Evolutionary conservation across 2,888 invertebrate species (phyloP).

Genomic region (Gortyna flavago): DNA sequence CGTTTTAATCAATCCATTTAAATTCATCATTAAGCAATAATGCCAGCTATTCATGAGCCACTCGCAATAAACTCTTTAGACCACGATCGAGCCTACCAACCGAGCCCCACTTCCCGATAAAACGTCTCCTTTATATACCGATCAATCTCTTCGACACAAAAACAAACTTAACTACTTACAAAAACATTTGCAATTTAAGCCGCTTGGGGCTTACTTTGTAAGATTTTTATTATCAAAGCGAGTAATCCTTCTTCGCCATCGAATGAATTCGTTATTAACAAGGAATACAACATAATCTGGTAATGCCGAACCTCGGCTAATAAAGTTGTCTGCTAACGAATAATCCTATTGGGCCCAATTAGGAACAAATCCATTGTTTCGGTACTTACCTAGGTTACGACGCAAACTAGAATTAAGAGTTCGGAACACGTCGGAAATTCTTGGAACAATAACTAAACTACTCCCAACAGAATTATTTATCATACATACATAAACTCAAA

Average conservation of each 20-base stretch:
- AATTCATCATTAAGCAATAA: neutral
- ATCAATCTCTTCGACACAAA: constrained; percentile 58
- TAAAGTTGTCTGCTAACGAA: constrained; percentile 72
- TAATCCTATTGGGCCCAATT: constrained; percentile 75
- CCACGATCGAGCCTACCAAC: constrained; percentile 13
- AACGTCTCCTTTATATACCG: constrained; percentile 35
- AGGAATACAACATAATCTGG: constrained; percentile 67
- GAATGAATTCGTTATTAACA: constrained; percentile 68
- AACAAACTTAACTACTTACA: constrained; percentile 58
- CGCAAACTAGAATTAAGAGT: constrained; percentile 22
- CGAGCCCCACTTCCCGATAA: constrained; percentile 16
- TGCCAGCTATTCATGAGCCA: constrained; percentile 9
- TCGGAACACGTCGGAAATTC: neutral
- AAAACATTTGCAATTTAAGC: constrained; percentile 61
- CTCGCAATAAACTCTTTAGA: constrained; percentile 3
- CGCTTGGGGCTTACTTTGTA: constrained; percentile 62
- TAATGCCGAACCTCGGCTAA: constrained; percentile 72
- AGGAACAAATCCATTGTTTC: constrained; percentile 69
- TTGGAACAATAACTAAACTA: constrained; percentile 9
- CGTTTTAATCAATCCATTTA: neutral
- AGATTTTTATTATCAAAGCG: constrained; percentile 67
- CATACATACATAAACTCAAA: neutral
- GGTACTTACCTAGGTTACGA: constrained; percentile 34
- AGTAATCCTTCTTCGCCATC: constrained; percentile 70
- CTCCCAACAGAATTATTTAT: neutral